Percentiles rank a stretch among this genome's conserved stretches.
Evolutionary conservation across 2,113 vertebrate genomes (phyloP).

Genomic region (Heliornis fulica): DNA sequence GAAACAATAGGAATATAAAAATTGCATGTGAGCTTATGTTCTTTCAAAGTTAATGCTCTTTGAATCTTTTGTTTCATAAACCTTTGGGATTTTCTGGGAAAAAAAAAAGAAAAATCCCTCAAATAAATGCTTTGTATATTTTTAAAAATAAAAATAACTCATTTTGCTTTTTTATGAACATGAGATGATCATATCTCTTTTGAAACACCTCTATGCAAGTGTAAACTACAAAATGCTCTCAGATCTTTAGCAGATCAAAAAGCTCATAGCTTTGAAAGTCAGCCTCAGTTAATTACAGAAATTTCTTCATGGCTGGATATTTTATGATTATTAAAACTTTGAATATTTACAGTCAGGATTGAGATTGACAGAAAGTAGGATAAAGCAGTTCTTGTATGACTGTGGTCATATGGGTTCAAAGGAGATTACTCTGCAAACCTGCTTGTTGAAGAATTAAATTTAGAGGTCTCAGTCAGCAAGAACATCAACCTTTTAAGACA

Average conservation of each 20-base stretch:
- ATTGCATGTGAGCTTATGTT: not conserved
- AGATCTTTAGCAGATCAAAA: constrained; percentile 61
- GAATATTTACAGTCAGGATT: constrained; percentile 29
- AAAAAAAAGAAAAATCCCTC: not conserved
- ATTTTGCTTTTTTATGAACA: not conserved
- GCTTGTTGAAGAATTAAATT: not conserved
- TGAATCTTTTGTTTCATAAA: not conserved
- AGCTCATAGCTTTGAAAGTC: constrained; percentile 32
- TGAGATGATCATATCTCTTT: constrained; percentile 9
- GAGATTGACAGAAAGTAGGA: not conserved
- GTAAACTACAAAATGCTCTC: constrained; percentile 56
- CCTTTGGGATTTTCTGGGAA: not conserved
- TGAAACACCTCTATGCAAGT: constrained; percentile 16
- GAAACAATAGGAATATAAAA: not conserved
- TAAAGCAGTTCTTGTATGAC: not conserved
- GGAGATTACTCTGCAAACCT: not conserved
- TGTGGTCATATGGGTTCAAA: not conserved
- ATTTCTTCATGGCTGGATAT: constrained; percentile 44
- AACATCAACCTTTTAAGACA: not conserved
- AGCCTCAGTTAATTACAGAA: constrained; percentile 37
- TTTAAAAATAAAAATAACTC: constrained; percentile 20
- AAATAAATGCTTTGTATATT: constrained; percentile 4
- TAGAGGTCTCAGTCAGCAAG: not conserved
- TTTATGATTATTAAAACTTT: constrained; percentile 56
- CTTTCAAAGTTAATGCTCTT: not conserved